phyloP scores from a whole-genome alignment of 35 echinoderm and acorn worm species.

The Diadema setosum region DNA sequence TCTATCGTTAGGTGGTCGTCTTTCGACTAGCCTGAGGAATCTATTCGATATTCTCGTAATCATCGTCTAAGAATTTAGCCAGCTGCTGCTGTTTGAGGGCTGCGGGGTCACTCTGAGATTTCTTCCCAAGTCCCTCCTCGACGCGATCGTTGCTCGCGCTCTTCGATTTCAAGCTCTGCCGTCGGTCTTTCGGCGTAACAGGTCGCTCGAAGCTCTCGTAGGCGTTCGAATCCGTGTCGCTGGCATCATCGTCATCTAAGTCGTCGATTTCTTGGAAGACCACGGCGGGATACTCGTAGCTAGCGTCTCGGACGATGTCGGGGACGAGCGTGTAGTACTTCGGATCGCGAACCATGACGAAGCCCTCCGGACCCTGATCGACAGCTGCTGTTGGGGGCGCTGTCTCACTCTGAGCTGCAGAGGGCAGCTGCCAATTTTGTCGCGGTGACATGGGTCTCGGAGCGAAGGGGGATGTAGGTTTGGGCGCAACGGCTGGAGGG shows the following conservation, averaged over 20 bases:
- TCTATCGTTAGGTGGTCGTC: too few relatives aligned
- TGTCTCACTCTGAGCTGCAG: not conserved
- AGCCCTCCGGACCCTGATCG: not conserved
- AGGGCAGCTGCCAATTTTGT: not conserved
- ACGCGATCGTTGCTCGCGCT: not conserved
- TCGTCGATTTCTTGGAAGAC: not conserved
- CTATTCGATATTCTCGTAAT: not conserved
- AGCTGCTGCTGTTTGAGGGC: not conserved
- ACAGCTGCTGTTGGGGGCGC: not conserved
- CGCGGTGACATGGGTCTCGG: not conserved
- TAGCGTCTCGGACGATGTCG: not conserved
- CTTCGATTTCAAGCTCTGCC: not conserved
- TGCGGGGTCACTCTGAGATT: not conserved
- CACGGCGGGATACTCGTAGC: conserved; percentile 7
- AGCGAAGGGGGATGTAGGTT: not conserved
- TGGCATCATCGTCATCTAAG: not conserved
- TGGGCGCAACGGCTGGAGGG: not conserved
- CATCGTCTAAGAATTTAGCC: not conserved
- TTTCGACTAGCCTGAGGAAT: too few relatives aligned
- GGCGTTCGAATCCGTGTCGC: not conserved
- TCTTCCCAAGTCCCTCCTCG: not conserved
- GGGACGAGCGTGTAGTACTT: conserved; percentile 9
- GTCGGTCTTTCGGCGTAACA: not conserved
- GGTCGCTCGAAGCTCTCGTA: conserved; percentile 14
- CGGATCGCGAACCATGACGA: not conserved